phyloP scores from a whole-genome alignment of 1,140 invertebrate species.

The Choristoneura fumiferana region DNA sequence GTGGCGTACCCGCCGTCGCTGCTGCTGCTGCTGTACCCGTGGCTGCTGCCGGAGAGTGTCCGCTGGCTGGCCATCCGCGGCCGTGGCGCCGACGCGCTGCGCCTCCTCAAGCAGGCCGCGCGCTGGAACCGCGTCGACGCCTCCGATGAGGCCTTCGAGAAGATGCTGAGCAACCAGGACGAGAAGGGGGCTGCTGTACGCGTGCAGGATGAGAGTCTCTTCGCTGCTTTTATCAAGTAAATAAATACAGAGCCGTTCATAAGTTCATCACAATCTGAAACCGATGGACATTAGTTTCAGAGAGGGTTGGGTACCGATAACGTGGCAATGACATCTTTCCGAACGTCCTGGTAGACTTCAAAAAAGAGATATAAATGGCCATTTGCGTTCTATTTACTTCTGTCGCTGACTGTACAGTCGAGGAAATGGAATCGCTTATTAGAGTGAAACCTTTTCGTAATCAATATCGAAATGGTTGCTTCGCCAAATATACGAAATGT shows the following conservation, averaged over 20 bases:
- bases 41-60: conserved; percentile 83
- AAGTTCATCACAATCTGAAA: background rate
- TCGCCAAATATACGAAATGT: no score
- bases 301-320: background rate
- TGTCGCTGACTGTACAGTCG: no score
- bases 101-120: conserved; percentile 81
- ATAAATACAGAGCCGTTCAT: no score
- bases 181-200: conserved; percentile 36
- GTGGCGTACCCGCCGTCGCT: conserved; percentile 84
- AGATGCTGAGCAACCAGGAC: conserved; percentile 47
- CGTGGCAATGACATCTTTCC: no score
- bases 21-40: conserved; percentile 82
- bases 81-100: conserved; percentile 81
- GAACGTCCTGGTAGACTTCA: no score
- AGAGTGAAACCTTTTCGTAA: no score
- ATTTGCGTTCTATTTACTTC: no score
- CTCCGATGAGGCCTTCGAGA: conserved; percentile 78
- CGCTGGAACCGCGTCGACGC: conserved; percentile 81
- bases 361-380: no score
- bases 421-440: no score
- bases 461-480: no score
- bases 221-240: conserved; percentile 59
- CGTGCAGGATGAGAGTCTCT: conserved; percentile 51
- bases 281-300: no score
- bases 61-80: conserved; percentile 88